Evolutionary conservation across 2,888 invertebrate genomes (phyloP), one percentile per base, ranked within the genome.

Genomic region (Toxonevra muliebris): DNA sequence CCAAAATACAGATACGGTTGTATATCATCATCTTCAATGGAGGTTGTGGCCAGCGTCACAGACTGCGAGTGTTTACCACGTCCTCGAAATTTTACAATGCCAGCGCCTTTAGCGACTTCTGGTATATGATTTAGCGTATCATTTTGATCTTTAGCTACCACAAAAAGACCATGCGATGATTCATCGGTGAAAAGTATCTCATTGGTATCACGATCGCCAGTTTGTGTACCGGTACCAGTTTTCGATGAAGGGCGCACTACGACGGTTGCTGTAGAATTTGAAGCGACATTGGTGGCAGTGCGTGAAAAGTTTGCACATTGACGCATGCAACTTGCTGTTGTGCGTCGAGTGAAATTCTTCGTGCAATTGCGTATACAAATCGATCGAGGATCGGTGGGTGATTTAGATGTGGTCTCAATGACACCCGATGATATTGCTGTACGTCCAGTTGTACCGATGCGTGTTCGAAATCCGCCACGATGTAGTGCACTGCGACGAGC

Each of bases 1-100:
- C 92, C 92, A 78, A 92, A 92, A 77, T 88, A 90, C 67, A 91
- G 86, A 81, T 92, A 92, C 12, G 91, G 91, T 60, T 89, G 88
- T 86, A 91, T 88, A 76, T 91, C 91, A 54, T 81, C 78, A 53
- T 81, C 83, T n/a, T 79, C 77, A 9, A 76, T 66, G 30, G 79
- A 76, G 0, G 74, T 68, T 1, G 71, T 62, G 17, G 76, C 70
- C 15, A 73, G 13, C 8, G 77, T 76, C 0, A 75, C 72, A 0
- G 71, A 58, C 13, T 10, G 57, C 9, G 61, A 10, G 0, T 74
- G 75, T 66, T 79, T 82, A 54, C 74, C 75, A 43, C 81, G 77
- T 0, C 73, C 70, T 2, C 77, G 76, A 11, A 71, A 72, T 66
- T 82, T 83, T 11, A 67, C 54, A 10, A 69, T 60, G 1, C 61